Evolutionary conservation across 2,888 invertebrate species (phyloP), one percentile per base, ranked within the genome.

Genomic region (Pycnomerus fuliginosus): DNA sequence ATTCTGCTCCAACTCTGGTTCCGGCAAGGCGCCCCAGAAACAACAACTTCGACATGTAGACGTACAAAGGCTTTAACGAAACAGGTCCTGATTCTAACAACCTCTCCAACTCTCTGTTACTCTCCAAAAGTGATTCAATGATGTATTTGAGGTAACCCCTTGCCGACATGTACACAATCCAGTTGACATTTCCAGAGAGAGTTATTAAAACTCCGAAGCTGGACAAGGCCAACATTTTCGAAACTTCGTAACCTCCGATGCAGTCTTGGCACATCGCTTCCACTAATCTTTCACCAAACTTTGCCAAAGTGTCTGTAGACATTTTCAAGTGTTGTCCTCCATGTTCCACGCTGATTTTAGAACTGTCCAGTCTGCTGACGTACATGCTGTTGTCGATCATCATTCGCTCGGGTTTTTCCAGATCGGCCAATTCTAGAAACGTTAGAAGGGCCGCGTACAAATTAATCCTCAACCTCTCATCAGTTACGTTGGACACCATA

Each of bases 1-100:
- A 68, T 56, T 83, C 82, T 0, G 85, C 81, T 50, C 91, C 91
- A 7, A 76, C 61, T 48, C 82, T 76, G 0, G 80, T 80, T 3
- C 80, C 78, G 0, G 88, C 84, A 57, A 90, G 75, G 61, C 85
- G 79, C 35, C 82, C 77, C 11, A 92, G 75, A 53, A 90, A 78
- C 22, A 87, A 82, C 84, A 94, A 85, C 74, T 90, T 90, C 0
- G 91, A 86, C 69, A 91, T 89, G 72, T 90, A 94, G 10, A 92
- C 80, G 74, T 90, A 94, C 1, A 94, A 72, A 0, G 85, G 83
- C 40, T 87, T 80, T 27, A 93, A 75, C 1, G 82, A 83, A 16
- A 52, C 55, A 7, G 53, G 40, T 32, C 80, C 79, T 8, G 80
- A 80, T 56, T 84, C 83, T 28, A 89, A 62, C n/a, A 85, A 78